Evolutionary conservation across 2,888 invertebrate species (phyloP), one percentile per base, ranked within the genome.

Genomic region (Amiota mariae): DNA sequence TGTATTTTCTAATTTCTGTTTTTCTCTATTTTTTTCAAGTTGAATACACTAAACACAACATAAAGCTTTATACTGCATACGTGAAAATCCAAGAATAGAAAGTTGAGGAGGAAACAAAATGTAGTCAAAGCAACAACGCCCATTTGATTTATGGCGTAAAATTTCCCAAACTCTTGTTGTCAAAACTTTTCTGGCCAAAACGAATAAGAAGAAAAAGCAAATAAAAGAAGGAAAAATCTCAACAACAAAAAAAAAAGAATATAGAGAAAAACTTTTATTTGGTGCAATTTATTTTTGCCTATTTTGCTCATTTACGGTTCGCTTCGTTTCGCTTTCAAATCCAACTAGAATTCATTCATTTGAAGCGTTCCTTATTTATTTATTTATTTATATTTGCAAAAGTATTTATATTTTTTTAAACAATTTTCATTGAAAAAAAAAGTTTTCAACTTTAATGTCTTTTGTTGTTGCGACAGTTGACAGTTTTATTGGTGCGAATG

Each of bases 91-190:
- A 15, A 66, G 48, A 47, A 61, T 20, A 6, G 61, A 64, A 20
- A 59, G 15, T 20, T 20, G 2, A 59, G 59, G 36, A 47, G n/a
- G 18, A 66, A 24, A 66, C 6, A 36, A 36, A 36, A 36, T 6
- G 36, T 36, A 36, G 36, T 6, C 36, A 36, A 6, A 36, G 36
- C 36, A 36, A 36, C 36, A 51, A 84, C 84, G 78, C 77, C 79
- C 76, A 72, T 18, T 73, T 85, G 85, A 83, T 85, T 83, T 84
- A 83, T 83, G 78, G 75, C 70, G 71, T 59, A 72, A 75, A 36
- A 81, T 81, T 80, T 82, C 78, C 75, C 77, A 79, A 77, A 77
- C 77, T 36, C 36, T 80, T 74, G 76, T 80, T 81, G 81, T 84
- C 79, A 80, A 82, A 85, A 85, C 76, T 77, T 72, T 76, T 81